Conservation (phyloP, 2,113 vertebrate genomes). For the Hemibagrus wyckioides region DNA sequence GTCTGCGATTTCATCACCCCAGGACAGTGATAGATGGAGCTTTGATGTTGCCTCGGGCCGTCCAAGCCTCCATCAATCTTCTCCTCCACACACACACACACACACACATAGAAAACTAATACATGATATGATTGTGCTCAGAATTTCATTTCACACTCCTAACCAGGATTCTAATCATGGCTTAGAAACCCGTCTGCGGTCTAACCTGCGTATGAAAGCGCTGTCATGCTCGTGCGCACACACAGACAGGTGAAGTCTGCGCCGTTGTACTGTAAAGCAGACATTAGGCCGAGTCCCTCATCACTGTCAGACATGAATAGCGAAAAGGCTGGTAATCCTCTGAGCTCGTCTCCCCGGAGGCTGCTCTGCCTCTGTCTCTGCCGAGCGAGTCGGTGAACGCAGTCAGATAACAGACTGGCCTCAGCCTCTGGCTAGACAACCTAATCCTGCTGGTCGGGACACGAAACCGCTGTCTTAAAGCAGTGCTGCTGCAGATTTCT, state of each 20-base stretch:
- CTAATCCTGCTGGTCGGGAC: slow-evolving; percentile 48
- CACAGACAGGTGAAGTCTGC: neutral
- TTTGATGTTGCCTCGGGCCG: slow-evolving; percentile 48
- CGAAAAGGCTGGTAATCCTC: slow-evolving; percentile 44
- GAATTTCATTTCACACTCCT: slow-evolving; percentile 2
- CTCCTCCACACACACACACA: neutral
- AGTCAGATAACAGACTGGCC: slow-evolving; percentile 50
- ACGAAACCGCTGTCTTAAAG: neutral
- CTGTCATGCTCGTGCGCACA: no score
- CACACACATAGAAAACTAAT: neutral
- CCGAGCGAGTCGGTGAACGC: slow-evolving; percentile 29
- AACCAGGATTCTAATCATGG: neutral
- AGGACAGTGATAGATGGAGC: slow-evolving; percentile 50
- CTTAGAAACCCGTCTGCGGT: neutral
- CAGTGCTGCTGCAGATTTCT: neutral
- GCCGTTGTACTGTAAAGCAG: neutral
- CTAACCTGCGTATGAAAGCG: neutral
- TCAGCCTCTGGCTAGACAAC: slow-evolving; percentile 35
- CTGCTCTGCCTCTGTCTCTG: neutral
- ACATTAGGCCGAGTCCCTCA: slow-evolving; percentile 11
- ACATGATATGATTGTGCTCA: neutral
- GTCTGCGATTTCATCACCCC: slow-evolving; percentile 27
- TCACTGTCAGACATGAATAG: slow-evolving; percentile 40
- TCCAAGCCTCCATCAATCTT: slow-evolving; percentile 48
- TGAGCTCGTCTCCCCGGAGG: slow-evolving; percentile 23